Conservation (phyloP, 2,888 invertebrate species). For the Masnerella sp. region DNA sequence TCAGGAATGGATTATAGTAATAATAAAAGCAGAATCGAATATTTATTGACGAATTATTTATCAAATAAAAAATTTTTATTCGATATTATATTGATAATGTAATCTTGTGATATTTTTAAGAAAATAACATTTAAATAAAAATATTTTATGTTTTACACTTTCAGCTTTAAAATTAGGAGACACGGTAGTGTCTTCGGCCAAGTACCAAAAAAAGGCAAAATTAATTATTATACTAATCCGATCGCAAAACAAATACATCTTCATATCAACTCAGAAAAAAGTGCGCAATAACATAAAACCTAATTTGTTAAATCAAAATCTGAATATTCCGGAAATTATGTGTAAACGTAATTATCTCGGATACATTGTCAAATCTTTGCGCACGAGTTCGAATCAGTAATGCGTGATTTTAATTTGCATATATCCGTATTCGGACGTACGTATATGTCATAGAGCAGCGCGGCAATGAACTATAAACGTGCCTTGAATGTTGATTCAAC, state of each 20-base stretch:
- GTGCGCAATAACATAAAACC: background rate
- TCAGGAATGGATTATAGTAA: no score
- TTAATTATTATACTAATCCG: no score
- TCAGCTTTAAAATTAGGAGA: no score
- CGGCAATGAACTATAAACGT: slow-evolving; percentile 49
- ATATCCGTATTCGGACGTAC: slow-evolving; percentile 44
- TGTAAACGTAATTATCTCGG: slow-evolving; percentile 1
- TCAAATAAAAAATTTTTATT: no score
- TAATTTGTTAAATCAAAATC: background rate
- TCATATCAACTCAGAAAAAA: background rate
- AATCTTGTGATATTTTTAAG: no score
- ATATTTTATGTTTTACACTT: no score
- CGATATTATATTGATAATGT: no score
- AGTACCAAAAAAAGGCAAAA: background rate
- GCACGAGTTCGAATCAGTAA: slow-evolving; percentile 12
- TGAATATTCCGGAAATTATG: background rate
- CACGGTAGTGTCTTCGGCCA: no score
- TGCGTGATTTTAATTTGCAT: slow-evolving; percentile 35
- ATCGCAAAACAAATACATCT: no score
- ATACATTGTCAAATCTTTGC: background rate
- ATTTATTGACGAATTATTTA: no score
- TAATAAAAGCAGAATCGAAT: no score
- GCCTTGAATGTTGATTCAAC: slow-evolving; percentile 30
- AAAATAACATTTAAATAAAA: no score
- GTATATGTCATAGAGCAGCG: slow-evolving; percentile 17